A percentile compares a stretch with the other conserved stretches of the same genome.
phyloP scores from a whole-genome alignment of 2,797 vertebrate species.

The Malurus splendens region DNA sequence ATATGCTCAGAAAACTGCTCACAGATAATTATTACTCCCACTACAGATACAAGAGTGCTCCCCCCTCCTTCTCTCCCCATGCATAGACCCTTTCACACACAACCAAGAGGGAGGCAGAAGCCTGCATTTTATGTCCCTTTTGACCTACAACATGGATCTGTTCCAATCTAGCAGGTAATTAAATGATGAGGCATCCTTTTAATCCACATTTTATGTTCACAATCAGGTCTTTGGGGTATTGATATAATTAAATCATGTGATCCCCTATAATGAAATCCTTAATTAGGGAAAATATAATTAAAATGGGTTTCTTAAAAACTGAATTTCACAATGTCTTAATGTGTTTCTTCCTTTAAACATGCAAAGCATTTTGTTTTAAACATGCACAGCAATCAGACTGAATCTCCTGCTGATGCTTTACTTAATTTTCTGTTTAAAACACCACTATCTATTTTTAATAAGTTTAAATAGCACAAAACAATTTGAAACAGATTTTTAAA shows the following conservation, averaged over 20 bases:
- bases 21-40: constrained; percentile 26
- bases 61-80: neutral
- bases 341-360: constrained; percentile 38
- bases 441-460: neutral
- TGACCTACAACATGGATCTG: constrained; percentile 63
- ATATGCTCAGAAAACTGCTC: neutral
- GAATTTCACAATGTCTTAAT: constrained; percentile 20
- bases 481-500: neutral
- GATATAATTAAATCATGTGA: constrained; percentile 69
- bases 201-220: constrained; percentile 65
- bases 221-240: constrained; percentile 63
- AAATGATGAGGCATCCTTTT: constrained; percentile 65
- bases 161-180: constrained; percentile 68
- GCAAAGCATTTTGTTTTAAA: constrained; percentile 16
- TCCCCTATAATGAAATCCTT: constrained; percentile 62
- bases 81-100: neutral
- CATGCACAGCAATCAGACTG: neutral
- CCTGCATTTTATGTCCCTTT: constrained; percentile 59
- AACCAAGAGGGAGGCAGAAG: constrained; percentile 57
- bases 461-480: neutral
- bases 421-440: constrained; percentile 11
- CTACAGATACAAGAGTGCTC: neutral
- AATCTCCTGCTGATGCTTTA: constrained; percentile 3
- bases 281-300: constrained; percentile 68
- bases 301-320: constrained; percentile 49